Conservation (phyloP, 2,888 invertebrate species). For the Dasypolia templi region DNA sequence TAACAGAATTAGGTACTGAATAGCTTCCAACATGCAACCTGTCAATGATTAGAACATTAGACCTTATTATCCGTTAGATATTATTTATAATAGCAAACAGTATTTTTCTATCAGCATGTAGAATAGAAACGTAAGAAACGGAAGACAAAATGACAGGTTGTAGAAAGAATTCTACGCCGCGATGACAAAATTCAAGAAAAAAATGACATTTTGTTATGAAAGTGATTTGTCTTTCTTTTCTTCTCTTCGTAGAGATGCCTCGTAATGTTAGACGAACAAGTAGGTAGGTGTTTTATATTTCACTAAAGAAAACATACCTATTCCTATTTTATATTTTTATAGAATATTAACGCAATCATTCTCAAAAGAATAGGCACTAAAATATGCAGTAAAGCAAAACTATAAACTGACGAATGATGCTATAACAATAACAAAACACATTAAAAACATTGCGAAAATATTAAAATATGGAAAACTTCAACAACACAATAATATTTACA, state of each 20-base stretch:
- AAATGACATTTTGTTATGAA: too few species aligned
- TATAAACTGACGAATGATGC: slow-evolving; percentile 17
- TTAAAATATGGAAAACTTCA: slow-evolving; percentile 14
- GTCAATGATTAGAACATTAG: background rate
- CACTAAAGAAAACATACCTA: slow-evolving; percentile 1
- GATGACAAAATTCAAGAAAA: too few species aligned
- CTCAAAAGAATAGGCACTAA: slow-evolving; percentile 18
- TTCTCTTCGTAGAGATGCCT: too few species aligned
- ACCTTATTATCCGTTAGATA: background rate
- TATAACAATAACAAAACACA: slow-evolving; percentile 7
- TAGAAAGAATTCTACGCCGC: too few species aligned
- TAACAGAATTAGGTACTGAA: too few species aligned
- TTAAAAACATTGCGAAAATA: slow-evolving; percentile 27
- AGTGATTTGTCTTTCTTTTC: too few species aligned
- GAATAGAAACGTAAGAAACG: too few species aligned
- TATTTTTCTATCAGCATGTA: background rate
- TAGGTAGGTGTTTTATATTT: background rate
- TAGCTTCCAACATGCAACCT: background rate
- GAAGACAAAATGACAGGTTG: too few species aligned
- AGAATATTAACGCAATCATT: slow-evolving; percentile 16
- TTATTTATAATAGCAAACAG: background rate
- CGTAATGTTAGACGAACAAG: too few species aligned
- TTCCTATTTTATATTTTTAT: slow-evolving; percentile 2
- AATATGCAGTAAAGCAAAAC: slow-evolving; percentile 5
- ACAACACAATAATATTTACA: slow-evolving; percentile 23